Conservation (phyloP, 2,113 vertebrate species). For the Onychorhynchus coronatus region DNA sequence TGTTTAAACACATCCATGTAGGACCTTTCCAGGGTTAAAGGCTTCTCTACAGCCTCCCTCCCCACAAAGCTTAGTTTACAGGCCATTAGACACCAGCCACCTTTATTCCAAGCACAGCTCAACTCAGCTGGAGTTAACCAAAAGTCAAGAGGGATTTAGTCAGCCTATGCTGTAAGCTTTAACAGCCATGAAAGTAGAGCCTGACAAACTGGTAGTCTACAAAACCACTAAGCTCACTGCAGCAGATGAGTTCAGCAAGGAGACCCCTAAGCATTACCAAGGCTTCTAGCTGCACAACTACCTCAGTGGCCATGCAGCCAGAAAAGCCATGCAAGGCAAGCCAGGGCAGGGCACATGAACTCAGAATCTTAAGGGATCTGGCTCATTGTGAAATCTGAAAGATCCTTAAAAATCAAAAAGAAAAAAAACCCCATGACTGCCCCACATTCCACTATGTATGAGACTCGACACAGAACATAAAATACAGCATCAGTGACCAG, state of each 20-base stretch:
- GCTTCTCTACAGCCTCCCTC: not conserved
- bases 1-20: not conserved
- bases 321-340: not conserved
- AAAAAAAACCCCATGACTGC: not conserved
- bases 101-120: not conserved
- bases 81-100: not conserved
- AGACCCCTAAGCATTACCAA: not conserved
- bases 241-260: not conserved
- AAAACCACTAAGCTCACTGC: not conserved
- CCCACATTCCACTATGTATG: not conserved
- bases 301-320: not conserved
- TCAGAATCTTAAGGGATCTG: not conserved
- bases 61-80: not conserved
- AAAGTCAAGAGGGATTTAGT: not conserved
- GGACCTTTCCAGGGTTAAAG: not conserved
- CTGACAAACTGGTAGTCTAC: not conserved
- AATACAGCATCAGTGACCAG: not conserved
- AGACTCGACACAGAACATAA: not conserved
- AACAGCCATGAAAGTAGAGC: not conserved
- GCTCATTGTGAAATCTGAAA: not conserved
- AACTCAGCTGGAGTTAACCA: not conserved
- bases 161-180: not conserved
- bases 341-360: not conserved
- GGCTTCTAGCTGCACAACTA: not conserved
- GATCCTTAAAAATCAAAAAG: not conserved